Base-by-base conservation (phyloP, 2,797 vertebrate genomes). In the Glossophaga mutica region DNA sequence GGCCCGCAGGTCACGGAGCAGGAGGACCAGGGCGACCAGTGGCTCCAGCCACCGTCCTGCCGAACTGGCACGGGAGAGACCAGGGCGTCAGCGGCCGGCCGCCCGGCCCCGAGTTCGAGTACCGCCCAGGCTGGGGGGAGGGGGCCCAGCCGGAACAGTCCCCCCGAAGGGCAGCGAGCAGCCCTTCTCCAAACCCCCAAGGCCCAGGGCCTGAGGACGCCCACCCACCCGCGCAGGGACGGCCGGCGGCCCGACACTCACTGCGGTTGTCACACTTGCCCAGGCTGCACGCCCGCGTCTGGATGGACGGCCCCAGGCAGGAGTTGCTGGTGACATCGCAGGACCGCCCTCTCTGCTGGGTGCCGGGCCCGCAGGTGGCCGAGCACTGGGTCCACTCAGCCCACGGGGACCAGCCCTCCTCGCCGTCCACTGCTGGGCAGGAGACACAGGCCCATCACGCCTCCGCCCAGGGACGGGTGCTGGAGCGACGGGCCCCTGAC, bases 301-400 rank as follows among this genome's bases (percentile, higher is more conserved):
- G 99, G 97, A 99, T 99, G 81, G 99, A 99, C 0, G 99, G 98
- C 11, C 99, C 99, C 4, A 98, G 98, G 96, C 99, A 99, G 81
- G 99, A 99, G 97, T 99, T 99, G 97, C 99, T 99, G 96, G 99
- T 99, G 95, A 99, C 99, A 11, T 99, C 99, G 93, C 99, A 99
- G 0, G 99, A 99, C 39, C 99, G 98, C 74, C 99, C 99, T 95
- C 99, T 98, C 98, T 99, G 99, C 96, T 99, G 99, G 42, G 99
- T 99, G 88, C 99, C 99, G 9, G 99, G 99, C 32, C 99, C 99
- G 50, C 99, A 99, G 1, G 99, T 99, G 94, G 99, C 99, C 0
- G 99, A 99, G 97, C 99, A 99, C 96, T 99, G 99, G 0, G 99
- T 99, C 99, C 99, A 99, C 97, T 99, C 99, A 0, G 99, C 99